Base-by-base conservation (phyloP, 1,140 invertebrate species). In the Chironomus tepperi region DNA sequence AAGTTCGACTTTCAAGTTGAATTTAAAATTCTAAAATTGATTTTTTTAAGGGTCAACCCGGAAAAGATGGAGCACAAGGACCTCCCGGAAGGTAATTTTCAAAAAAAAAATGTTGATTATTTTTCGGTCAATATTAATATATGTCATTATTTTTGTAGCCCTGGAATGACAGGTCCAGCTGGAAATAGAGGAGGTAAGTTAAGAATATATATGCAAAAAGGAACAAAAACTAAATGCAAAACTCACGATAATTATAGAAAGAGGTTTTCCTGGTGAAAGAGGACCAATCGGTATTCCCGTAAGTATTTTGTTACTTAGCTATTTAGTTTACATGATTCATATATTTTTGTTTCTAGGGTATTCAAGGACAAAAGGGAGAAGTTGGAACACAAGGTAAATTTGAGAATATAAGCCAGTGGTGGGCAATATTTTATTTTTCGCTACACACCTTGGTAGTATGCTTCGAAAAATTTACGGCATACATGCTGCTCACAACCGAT, bases 1-100 rank as follows among this genome's bases (percentile, higher is more conserved):
- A 7, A n/a, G n/a, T n/a, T n/a, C n/a, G n/a, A n/a, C n/a, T n/a
- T n/a, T n/a, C n/a, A n/a, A n/a, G n/a, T n/a, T n/a, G n/a, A n/a
- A n/a, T n/a, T n/a, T n/a, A n/a, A n/a, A n/a, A n/a, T n/a, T n/a
- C n/a, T n/a, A n/a, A n/a, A n/a, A n/a, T n/a, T n/a, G n/a, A n/a
- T n/a, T n/a, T n/a, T n/a, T n/a, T n/a, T n/a, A n/a, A 84, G 83
- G 93, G 93, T 2, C 75, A 85, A n/a, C 84, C 90, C 15, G 92
- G 92, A 7, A 93, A 92, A 78, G 87, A 90, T 77, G 93, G 93
- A 10, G 89, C 91, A 79, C 81, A 85, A n/a, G 93, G 93, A 64
- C 77, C 87, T 3, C 86, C 88, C 77, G 92, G 92, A 10, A 84
- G 86, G n/a, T 18, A 70, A n/a, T n/a, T n/a, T n/a, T n/a, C n/a